Evolutionary conservation across 2,113 vertebrate genomes (phyloP), one percentile per base, ranked within the genome.

Genomic region (Cyanoramphus novaezelandiae): DNA sequence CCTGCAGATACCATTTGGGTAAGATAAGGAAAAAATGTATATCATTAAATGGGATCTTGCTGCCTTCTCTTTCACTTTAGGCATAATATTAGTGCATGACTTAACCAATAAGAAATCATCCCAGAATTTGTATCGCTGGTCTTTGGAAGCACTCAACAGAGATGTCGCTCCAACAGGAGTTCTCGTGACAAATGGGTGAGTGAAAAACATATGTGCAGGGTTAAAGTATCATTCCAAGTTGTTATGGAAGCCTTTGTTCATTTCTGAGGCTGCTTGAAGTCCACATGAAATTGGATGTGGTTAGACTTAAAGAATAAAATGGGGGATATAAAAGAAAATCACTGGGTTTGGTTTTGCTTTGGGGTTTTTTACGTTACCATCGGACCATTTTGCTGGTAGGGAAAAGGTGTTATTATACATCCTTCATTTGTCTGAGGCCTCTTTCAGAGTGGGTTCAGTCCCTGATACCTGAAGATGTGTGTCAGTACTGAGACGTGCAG

Each of bases 21-120:
- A 69, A 88, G 83, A 83, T 92, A 82, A 86, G 37, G 43, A 12
- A n/a, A 72, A 59, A 41, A 16, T 10, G 11, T 7, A 0, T 75
- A 63, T 94, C 70, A 67, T 90, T 85, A 83, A 97, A 63, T 75
- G 64, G 28, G 68, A 90, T 53, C 69, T 87, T 84, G 43, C 46
- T 92, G 69, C 65, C 60, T 91, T 94, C 46, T 92, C 50, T 95
- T 91, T 89, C 68, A 49, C 91, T 96, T 77, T 77, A 99, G 99
- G 99, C 49, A 99, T 99, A 95, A 98, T 99, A 98, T 98, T 99
- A 97, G 99, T 99, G 10, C 99, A 99, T 39, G 99, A 99, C 96
- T 98, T 99, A 97, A 99, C 99, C 81, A 99, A 99, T 97, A 99
- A 99, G 96, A 99, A 99, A 93, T 99, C 99, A 49, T 99, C 99